Evolutionary conservation across 2,888 invertebrate genomes (phyloP).

Genomic region (Phengaris arion): DNA sequence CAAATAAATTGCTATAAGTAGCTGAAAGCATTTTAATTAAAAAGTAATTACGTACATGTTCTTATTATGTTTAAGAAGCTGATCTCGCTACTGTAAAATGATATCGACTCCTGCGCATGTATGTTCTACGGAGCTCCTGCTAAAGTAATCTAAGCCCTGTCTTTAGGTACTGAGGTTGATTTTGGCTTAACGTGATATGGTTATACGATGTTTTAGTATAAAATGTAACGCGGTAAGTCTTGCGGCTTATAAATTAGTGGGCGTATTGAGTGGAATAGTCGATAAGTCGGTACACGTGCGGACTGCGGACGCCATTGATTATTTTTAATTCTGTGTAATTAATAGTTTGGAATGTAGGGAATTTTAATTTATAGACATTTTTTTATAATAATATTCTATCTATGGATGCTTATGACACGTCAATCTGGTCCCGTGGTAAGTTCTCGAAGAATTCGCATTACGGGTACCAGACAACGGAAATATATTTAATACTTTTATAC

Average conservation of each 20-base stretch:
- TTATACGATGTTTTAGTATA: background rate
- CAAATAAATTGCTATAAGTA: slow-evolving; percentile 24
- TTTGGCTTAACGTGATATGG: background rate
- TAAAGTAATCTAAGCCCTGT: slow-evolving; percentile 28
- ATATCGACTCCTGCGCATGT: slow-evolving; percentile 41
- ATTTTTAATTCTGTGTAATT: slow-evolving; percentile 11
- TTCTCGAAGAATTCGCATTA: too few species aligned
- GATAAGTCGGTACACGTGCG: slow-evolving; percentile 10
- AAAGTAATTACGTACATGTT: slow-evolving; percentile 42
- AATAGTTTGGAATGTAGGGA: background rate
- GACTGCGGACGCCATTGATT: background rate
- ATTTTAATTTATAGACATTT: too few species aligned
- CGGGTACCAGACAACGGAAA: too few species aligned
- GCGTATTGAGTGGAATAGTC: background rate
- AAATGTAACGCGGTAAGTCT: slow-evolving; percentile 33
- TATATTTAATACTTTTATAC: too few species aligned
- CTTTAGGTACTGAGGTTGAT: background rate
- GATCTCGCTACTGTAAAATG: slow-evolving; percentile 56
- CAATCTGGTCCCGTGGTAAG: too few species aligned
- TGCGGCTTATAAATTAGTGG: slow-evolving; percentile 34
- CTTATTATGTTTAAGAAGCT: slow-evolving; percentile 43
- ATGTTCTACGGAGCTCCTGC: background rate
- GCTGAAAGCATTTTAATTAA: slow-evolving; percentile 29
- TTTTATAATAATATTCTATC: too few species aligned
- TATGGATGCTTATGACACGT: too few species aligned